Evolutionary conservation across 2,888 invertebrate species (phyloP), one percentile per base, ranked within the genome.

Genomic region (Nematopogon swammerdamellus): DNA sequence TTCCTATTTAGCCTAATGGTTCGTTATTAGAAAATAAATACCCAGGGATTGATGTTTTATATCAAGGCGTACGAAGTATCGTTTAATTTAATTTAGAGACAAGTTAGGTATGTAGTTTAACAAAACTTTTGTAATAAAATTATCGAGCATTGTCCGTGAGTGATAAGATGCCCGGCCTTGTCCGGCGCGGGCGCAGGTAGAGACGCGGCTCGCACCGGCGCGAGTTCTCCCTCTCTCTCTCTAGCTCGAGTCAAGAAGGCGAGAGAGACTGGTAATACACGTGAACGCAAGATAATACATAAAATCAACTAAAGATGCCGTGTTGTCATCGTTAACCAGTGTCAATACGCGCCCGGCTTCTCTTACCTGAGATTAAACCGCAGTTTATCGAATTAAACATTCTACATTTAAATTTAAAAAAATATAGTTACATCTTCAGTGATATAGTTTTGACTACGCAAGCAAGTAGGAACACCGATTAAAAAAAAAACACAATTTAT

Each of bases 41-140:
- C n/a, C n/a, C n/a, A n/a, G n/a, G n/a, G n/a, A 63, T 61, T 60
- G 58, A 60, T 58, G 55, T 54, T 63, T 68, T 65, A 68, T 72
- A 73, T 75, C 71, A 63, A 64, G 54, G 57, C 56, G 57, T 59
- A 63, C 69, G 70, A 67, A 68, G 67, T 69, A 70, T 72, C 75
- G 64, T 73, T 76, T 75, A 74, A 76, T 74, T 76, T 72, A 71
- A 76, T 72, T 72, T 67, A 67, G 72, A 72, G 73, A 65, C 65
- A 65, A 63, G n/a, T n/a, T n/a, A 63, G 69, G 73, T 25, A 25
- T 25, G 36, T 72, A 72, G 75, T 74, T 71, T 70, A 69, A 77
- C 76, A 76, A 76, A 77, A 74, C 76, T 74, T 72, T 65, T 70
- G 74, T 76, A 73, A 70, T 75, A 75, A 77, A 77, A 75, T 75